Evolutionary conservation across 2,888 invertebrate genomes (phyloP), one percentile per base, ranked within the genome.

Genomic region (Caenorhabditis parvicauda): DNA sequence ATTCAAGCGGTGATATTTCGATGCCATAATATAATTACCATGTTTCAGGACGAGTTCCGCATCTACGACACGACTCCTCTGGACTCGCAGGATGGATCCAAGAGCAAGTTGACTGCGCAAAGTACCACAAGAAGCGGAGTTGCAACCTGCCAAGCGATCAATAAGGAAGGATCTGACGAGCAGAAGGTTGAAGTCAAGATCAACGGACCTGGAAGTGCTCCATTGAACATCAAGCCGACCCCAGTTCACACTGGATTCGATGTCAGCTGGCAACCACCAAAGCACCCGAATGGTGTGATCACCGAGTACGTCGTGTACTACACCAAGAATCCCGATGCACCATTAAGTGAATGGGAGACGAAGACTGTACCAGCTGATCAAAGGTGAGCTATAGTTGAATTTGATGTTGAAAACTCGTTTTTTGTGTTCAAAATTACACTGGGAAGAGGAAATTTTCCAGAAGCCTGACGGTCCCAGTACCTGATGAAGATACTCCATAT

Each of bases 251-350:
- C 74, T 50, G 79, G 79, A 24, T 80, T 80, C 57, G 71, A 75
- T 49, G 76, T 79, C 24, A 54, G 74, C 3, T 79, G 79, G 79
- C 45, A 61, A 25, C 76, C 74, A 21, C 79, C 79, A 5, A 71
- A 63, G 39, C 54, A 72, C 38, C 66, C 79, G 5, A 79, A 79
- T 62, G 79, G 79, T 52, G 52, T 59, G 29, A 70, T 79, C 24
- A 70, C 70, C 69, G 71, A 70, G 32, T 79, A 80, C 50, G 64
- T 75, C 28, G 62, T 80, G 38, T 79, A 80, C 63, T 80, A 79
- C 60, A 70, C 77, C 5, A 80, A 77, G 47, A 70, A 78, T 51
- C 71, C 79, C 1, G 78, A 77, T 53, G 60, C 55, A 14, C 70
- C 72, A 14, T 45, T 79, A 27, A 45, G 60, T 17, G 77, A 80